These are phyloP conservation scores for Atrina japonica DNA, from an alignment of 2,888 invertebrate species.

Conservation along the genomic window DNA sequence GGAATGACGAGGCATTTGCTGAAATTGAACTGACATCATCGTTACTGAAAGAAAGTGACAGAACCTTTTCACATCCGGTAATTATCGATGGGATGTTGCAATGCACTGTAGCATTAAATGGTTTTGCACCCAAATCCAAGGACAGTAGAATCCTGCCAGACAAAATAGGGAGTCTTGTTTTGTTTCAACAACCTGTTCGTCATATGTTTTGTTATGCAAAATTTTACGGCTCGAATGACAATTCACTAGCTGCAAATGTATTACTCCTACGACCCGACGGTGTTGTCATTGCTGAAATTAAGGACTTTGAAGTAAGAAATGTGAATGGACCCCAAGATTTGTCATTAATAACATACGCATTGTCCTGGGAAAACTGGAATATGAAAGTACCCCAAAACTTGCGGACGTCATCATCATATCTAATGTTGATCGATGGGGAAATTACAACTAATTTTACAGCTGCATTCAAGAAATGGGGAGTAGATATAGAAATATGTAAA, in stretches of 20 bases:
- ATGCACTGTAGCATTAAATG: neutral
- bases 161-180: conserved; percentile 9
- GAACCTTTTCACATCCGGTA: conserved; percentile 13
- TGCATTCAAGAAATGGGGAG: no score
- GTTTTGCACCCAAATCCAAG: neutral
- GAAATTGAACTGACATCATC: neutral
- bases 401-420: no score
- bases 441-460: no score
- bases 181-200: neutral
- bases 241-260: conserved; percentile 39
- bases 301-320: conserved; percentile 44
- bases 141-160: conserved; percentile 15
- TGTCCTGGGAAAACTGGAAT: neutral
- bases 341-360: neutral
- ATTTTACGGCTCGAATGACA: neutral
- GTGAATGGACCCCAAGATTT: neutral
- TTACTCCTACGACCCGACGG: conserved; percentile 55
- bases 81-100: conserved; percentile 31
- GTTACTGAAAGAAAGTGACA: neutral
- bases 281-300: conserved; percentile 57
- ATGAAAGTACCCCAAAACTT: neutral
- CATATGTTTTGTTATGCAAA: conserved; percentile 32
- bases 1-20: neutral
- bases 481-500: no score
- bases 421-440: no score